A percentile compares a stretch with the other conserved stretches of the same genome.
These are phyloP conservation scores for Poecilobothrus nobilitatus DNA, from an alignment of 2,888 invertebrate genomes.

Conservation along the genomic window DNA sequence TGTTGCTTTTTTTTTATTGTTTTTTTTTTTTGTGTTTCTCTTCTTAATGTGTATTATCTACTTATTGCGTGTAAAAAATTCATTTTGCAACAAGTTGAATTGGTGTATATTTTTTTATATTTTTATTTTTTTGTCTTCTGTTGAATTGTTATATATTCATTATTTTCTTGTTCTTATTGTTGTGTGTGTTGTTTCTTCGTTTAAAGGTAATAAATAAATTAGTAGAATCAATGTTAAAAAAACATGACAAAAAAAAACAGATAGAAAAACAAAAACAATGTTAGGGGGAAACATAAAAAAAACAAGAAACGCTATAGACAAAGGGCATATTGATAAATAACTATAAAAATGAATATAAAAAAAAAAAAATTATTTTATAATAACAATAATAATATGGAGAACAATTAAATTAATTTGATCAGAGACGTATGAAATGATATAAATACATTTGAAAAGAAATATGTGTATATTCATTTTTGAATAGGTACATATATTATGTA, in stretches of 20 bases:
- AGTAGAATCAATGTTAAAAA: conserved; percentile 5
- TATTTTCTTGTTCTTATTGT: not conserved
- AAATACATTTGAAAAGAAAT: too few relatives aligned
- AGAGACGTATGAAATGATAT: too few relatives aligned
- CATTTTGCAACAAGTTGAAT: conserved; percentile 11
- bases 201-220: conserved; percentile 1
- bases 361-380: not conserved
- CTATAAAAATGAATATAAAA: not conserved
- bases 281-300: not conserved
- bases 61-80: conserved; percentile 11
- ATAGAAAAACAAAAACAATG: not conserved
- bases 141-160: not conserved
- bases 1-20: not conserved
- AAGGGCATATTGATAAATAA: conserved; percentile 3
- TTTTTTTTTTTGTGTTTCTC: not conserved
- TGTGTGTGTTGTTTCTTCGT: not conserved
- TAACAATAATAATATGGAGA: too few relatives aligned
- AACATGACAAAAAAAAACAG: not conserved
- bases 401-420: too few relatives aligned
- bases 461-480: too few relatives aligned
- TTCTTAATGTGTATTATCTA: conserved; percentile 2
- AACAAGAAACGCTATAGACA: not conserved
- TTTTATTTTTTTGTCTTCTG: not conserved
- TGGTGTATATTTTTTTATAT: not conserved
- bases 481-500: too few relatives aligned